Percentiles rank a stretch among this genome's conserved stretches.
Evolutionary conservation across 2,888 invertebrate genomes (phyloP).

Genomic region (Drosophila neonasuta): DNA sequence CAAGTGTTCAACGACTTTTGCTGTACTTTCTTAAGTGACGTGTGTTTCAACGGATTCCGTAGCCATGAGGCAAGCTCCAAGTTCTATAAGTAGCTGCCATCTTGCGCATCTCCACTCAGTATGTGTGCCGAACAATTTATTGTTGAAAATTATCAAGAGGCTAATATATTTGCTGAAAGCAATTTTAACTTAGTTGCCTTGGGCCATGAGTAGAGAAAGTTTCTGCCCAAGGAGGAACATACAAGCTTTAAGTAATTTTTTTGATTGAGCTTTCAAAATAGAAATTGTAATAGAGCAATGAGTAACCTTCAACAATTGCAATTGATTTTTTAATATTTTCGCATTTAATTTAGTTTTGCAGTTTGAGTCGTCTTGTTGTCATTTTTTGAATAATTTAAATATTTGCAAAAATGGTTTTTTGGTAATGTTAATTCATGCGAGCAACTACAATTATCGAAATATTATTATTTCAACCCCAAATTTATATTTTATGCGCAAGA

Average conservation of each 20-base stretch:
- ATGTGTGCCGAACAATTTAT: constrained; percentile 70
- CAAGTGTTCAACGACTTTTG: constrained; percentile 77
- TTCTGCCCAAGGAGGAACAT: too few species aligned
- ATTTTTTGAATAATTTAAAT: not conserved
- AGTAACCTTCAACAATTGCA: too few species aligned
- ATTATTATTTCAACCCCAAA: not conserved
- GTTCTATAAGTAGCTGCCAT: constrained; percentile 39
- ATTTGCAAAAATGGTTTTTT: not conserved
- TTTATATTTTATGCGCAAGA: not conserved
- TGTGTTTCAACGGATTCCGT: constrained; percentile 70
- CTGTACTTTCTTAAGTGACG: constrained; percentile 73
- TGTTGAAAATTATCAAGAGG: constrained; percentile 79
- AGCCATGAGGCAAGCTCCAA: constrained; percentile 36
- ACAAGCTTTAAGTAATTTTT: constrained; percentile 4
- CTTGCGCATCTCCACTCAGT: not conserved
- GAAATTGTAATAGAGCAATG: too few species aligned
- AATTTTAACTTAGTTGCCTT: constrained; percentile 75
- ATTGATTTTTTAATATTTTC: too few species aligned
- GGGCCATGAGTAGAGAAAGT: constrained; percentile 34
- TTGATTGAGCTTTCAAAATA: too few species aligned
- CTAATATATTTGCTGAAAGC: constrained; percentile 78
- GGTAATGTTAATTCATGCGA: not conserved
- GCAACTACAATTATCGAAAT: not conserved
- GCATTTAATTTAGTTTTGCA: too few species aligned
- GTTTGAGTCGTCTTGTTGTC: not conserved